phyloP scores from a whole-genome alignment of 2,113 vertebrate species.

The Dolichotis patagonum region DNA sequence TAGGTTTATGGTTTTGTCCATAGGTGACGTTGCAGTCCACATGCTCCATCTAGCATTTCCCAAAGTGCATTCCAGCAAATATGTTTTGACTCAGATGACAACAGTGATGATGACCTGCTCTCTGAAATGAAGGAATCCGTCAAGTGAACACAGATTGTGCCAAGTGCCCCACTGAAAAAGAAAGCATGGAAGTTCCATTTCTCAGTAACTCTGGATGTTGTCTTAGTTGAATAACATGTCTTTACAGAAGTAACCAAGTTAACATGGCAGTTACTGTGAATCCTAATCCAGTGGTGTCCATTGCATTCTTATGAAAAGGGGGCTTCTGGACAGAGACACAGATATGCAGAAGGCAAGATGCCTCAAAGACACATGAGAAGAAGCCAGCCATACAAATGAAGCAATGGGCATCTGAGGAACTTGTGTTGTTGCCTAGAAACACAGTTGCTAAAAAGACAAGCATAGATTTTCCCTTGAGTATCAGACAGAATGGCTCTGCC shows the following conservation, averaged over 20 bases:
- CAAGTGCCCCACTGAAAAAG: background rate
- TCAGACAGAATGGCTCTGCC: background rate
- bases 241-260: background rate
- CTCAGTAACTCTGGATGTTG: background rate
- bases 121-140: background rate
- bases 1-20: background rate
- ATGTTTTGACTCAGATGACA: fast-evolving
- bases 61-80: background rate
- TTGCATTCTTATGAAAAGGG: background rate
- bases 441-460: background rate
- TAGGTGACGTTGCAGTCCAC: background rate
- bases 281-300: background rate
- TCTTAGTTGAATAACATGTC: background rate
- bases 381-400: too few species aligned
- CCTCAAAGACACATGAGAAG: background rate
- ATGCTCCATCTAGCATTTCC: background rate
- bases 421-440: background rate
- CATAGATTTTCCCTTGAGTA: background rate
- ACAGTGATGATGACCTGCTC: fast-evolving
- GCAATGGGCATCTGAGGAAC: too few species aligned
- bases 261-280: background rate
- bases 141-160: background rate
- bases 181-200: background rate
- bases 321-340: background rate
- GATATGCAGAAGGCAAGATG: background rate